Evolutionary conservation across 2,113 vertebrate species (phyloP).

Genomic region (Chionodraco myersi): DNA sequence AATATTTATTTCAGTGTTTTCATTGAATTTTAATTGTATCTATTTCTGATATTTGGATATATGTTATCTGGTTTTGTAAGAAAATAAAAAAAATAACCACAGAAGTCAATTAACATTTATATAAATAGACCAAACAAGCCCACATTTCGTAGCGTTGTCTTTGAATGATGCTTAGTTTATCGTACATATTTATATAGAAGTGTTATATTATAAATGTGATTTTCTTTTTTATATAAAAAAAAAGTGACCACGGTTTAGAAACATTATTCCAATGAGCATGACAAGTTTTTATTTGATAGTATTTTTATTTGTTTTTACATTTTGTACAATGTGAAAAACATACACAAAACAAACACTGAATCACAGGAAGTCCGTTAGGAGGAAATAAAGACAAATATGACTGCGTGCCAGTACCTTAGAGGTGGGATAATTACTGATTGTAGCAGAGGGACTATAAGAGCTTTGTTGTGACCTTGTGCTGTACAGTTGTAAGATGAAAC

Average conservation of each 20-base stretch:
- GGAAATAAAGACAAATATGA: slow-evolving; percentile 56
- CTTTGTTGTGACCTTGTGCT: slow-evolving; percentile 68
- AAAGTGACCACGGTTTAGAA: neutral
- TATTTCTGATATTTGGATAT: neutral
- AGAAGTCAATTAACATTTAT: neutral
- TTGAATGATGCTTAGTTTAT: neutral
- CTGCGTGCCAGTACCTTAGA: slow-evolving; percentile 46
- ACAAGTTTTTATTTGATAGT: slow-evolving; percentile 57
- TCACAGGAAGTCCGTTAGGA: slow-evolving; percentile 74
- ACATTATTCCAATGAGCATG: neutral
- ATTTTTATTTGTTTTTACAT: slow-evolving; percentile 81
- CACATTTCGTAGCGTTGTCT: neutral
- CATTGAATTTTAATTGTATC: neutral
- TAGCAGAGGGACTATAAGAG: slow-evolving; percentile 33
- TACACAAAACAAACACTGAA: slow-evolving; percentile 80
- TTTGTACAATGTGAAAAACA: slow-evolving; percentile 84
- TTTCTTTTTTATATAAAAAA: no score
- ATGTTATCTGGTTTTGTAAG: slow-evolving; percentile 27
- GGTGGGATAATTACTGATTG: slow-evolving; percentile 46
- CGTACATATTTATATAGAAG: neutral
- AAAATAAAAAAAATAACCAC: slow-evolving; percentile 13
- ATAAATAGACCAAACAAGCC: neutral
- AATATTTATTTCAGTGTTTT: slow-evolving; percentile 27
- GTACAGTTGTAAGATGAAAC: slow-evolving; percentile 73
- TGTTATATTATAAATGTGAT: no score